phyloP scores from a whole-genome alignment of 2,888 invertebrate genomes.

The Oligia latruncula region DNA sequence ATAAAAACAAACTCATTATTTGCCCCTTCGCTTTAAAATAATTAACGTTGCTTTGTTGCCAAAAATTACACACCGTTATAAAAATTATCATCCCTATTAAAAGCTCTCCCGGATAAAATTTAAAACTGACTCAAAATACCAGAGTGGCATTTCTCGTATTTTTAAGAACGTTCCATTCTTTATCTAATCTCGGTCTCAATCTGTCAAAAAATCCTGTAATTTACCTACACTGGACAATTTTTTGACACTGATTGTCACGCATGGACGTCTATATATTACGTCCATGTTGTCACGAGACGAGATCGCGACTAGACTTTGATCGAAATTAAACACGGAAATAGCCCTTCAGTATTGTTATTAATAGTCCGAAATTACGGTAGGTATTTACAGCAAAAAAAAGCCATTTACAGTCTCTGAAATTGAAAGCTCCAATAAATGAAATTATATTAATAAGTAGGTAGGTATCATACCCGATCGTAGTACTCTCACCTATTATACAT shows the following conservation, averaged over 20 bases:
- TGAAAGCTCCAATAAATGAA: slow-evolving; percentile 26
- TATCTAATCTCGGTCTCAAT: background rate
- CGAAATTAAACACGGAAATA: background rate
- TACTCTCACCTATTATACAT: slow-evolving; percentile 98
- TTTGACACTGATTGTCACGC: background rate
- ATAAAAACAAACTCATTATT: slow-evolving; percentile 44
- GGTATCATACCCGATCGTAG: slow-evolving; percentile 53
- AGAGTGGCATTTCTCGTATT: too few species aligned
- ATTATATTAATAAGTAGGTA: background rate
- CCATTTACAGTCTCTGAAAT: slow-evolving; percentile 32
- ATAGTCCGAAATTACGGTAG: background rate
- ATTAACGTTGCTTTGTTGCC: slow-evolving; percentile 26
- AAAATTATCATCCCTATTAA: slow-evolving; percentile 24
- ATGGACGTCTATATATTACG: too few species aligned
- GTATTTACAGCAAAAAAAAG: slow-evolving; percentile 5
- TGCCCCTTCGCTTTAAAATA: slow-evolving; percentile 28
- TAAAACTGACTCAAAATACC: slow-evolving; percentile 15
- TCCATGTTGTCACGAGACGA: background rate
- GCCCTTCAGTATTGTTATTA: background rate
- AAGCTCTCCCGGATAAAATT: background rate
- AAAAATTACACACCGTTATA: slow-evolving; percentile 27
- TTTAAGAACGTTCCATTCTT: background rate
- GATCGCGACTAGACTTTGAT: background rate
- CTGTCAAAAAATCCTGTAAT: background rate
- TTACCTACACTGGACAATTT: background rate